phyloP scores from a whole-genome alignment of 2,113 vertebrate genomes.

The Bubo bubo region DNA sequence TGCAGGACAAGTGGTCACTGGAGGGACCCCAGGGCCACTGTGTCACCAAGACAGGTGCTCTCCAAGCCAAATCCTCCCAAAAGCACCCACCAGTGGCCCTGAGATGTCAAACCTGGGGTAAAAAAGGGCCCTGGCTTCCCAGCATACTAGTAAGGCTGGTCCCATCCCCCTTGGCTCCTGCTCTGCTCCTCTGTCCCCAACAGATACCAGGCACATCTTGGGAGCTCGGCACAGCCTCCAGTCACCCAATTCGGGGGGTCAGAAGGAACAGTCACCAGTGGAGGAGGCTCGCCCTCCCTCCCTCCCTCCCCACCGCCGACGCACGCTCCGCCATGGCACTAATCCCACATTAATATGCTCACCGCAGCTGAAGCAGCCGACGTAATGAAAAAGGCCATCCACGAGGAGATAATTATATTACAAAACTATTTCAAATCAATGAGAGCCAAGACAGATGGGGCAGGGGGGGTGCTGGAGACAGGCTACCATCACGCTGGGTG shows the following conservation, averaged over 20 bases:
- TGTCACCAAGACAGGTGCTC: not conserved
- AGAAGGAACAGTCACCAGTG: rapidly evolving
- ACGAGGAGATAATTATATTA: not conserved
- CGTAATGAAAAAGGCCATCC: slow-evolving; percentile 8
- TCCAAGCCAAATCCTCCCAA: not conserved
- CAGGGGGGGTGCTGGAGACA: not conserved
- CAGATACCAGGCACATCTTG: not conserved
- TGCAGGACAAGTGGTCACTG: not conserved
- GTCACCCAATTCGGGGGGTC: rapidly evolving
- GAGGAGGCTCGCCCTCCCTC: too few relatives aligned
- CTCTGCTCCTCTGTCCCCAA: not conserved
- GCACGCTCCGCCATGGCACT: rapidly evolving
- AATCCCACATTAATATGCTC: slow-evolving; percentile 8
- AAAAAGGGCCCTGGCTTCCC: not conserved
- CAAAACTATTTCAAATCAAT: slow-evolving; percentile 37
- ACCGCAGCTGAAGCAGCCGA: not conserved
- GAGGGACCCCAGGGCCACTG: not conserved
- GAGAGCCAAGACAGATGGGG: not conserved
- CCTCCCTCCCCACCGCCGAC: not conserved
- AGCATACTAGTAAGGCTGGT: not conserved
- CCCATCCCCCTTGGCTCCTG: rapidly evolving
- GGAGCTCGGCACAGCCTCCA: not conserved
- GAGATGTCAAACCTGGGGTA: not conserved
- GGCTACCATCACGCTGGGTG: not conserved
- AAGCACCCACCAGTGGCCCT: not conserved